A percentile compares a stretch with the other conserved stretches of the same genome.
These are phyloP conservation scores for Helleia helle DNA, from an alignment of 2,888 invertebrate species.

Conservation along the genomic window DNA sequence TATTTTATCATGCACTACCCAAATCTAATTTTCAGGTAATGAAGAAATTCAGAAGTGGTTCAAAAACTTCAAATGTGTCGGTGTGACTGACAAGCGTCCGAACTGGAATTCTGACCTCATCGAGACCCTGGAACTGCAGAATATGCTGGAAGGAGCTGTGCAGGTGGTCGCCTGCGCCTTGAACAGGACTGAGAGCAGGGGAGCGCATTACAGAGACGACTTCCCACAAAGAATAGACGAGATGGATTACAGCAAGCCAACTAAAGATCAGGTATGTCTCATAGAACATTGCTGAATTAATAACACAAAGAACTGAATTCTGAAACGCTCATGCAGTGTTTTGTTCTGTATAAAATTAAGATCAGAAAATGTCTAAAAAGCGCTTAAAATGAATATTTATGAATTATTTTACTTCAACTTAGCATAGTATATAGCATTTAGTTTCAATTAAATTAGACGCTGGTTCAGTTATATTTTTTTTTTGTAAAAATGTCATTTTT, in stretches of 20 bases:
- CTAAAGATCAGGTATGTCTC: slow-evolving; percentile 80
- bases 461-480: too few species aligned
- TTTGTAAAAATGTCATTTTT: too few species aligned
- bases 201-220: slow-evolving; percentile 99
- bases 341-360: too few species aligned
- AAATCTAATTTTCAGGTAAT: slow-evolving; percentile 34
- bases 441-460: too few species aligned
- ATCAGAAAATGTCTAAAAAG: too few species aligned
- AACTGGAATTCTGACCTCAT: slow-evolving; percentile 98
- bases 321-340: too few species aligned
- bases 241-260: slow-evolving; percentile 91
- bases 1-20: too few species aligned
- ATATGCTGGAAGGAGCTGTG: slow-evolving; percentile 90
- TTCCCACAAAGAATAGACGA: slow-evolving; percentile 92
- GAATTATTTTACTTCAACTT: too few species aligned
- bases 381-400: too few species aligned
- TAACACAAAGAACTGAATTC: too few species aligned
- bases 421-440: too few species aligned
- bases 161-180: slow-evolving; percentile 89
- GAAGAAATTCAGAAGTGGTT: slow-evolving; percentile 81
- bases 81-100: slow-evolving; percentile 79
- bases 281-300: not conserved
- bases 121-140: slow-evolving; percentile 96
- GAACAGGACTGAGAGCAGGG: slow-evolving; percentile 95
- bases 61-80: slow-evolving; percentile 81